These are phyloP conservation scores for Bimastos eiseni DNA, from an alignment of 2,888 invertebrate species.

Conservation along the genomic window DNA sequence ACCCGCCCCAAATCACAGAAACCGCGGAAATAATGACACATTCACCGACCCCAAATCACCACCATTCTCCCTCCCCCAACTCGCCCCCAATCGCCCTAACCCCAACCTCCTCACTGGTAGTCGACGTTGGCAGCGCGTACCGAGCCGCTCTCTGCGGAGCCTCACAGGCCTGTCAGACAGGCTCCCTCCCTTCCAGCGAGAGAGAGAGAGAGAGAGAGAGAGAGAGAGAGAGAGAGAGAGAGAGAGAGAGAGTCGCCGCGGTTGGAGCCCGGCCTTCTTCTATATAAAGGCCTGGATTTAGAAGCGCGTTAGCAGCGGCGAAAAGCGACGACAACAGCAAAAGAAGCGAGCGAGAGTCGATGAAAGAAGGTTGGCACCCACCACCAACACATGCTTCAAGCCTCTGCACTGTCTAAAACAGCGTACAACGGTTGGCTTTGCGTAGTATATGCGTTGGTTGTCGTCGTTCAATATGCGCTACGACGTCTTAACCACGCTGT, in stretches of 20 bases:
- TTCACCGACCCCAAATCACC: background rate
- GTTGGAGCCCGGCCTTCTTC: background rate
- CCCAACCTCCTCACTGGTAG: background rate
- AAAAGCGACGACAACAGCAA: background rate
- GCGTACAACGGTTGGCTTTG: too few relatives aligned
- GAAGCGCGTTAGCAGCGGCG: background rate
- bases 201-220: too few relatives aligned
- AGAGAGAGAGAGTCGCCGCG: background rate
- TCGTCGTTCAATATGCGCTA: too few relatives aligned
- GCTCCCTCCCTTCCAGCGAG: too few relatives aligned
- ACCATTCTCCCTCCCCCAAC: background rate
- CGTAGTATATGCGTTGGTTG: too few relatives aligned
- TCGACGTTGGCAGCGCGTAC: background rate
- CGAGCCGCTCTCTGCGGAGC: background rate
- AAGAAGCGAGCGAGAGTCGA: too few relatives aligned
- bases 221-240: too few relatives aligned
- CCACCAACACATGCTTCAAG: background rate
- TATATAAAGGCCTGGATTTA: background rate
- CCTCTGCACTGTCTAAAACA: background rate
- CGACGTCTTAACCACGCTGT: background rate
- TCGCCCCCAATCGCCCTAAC: background rate
- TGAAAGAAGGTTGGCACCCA: too few relatives aligned
- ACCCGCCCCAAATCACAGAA: background rate
- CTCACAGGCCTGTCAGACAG: too few relatives aligned
- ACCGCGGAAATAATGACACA: slow-evolving; percentile 13